Base-by-base conservation (phyloP, 2,888 invertebrate genomes). In the Plebejus melissa region DNA sequence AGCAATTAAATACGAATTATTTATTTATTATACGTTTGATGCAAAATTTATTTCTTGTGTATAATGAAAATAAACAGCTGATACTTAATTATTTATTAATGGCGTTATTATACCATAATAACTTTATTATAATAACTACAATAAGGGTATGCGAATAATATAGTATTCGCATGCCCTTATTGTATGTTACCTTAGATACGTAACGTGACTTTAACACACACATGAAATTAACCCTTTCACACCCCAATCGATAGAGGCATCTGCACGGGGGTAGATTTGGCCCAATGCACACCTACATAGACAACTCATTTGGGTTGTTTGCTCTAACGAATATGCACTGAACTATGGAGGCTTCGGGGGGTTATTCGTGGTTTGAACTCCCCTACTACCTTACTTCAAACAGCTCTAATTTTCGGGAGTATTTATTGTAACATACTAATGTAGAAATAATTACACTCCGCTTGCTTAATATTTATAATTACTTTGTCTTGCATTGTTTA, bases 301-400 rank as follows among this genome's bases (percentile, higher is more conserved):
- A 82, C 80, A 86, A 87, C 85, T 83, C 85, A 81, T 82, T 76
- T 81, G 85, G 85, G 85, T 80, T 85, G 86, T 84, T 84, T 84
- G 86, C 87, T 86, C 87, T 87, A 86, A 88, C 86, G 85, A 90
- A 90, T 91, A 88, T 91, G 92, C 91, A 91, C 86, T 90, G 85
- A 85, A 88, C 87, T 91, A 90, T 88, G 88, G 87, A 41, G 70
- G 70, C 41, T 38, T 28, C 82, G 78, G 82, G 81, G 83, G 83
- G 81, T 82, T 79, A 82, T 80, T 80, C 77, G 79, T 78, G 80
- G 81, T 78, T 78, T 74, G 71, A 76, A 80, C 82, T 80, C 82
- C 80, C 79, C 77, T 69, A 38, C 78, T 76, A 79, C 81, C 83
- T 79, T 79, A 78, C 82, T 79, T 78, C 81, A 78, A 76, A 86